These are phyloP conservation scores for Mermis nigrescens DNA, from an alignment of 2,888 invertebrate species.

Conservation along the genomic window DNA sequence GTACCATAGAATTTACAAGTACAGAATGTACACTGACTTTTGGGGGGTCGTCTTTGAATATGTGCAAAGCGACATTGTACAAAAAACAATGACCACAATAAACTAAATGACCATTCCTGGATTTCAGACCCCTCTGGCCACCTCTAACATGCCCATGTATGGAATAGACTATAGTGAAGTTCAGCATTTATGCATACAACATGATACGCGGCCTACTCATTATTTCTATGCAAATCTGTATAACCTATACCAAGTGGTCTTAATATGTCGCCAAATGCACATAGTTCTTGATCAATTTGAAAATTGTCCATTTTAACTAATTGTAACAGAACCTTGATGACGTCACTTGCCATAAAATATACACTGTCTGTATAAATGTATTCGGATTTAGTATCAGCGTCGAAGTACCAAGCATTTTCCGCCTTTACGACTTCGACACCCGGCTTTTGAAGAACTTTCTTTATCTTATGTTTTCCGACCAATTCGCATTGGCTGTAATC, in stretches of 20 bases:
- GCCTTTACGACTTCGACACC: slow-evolving; percentile 27
- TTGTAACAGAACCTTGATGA: slow-evolving; percentile 25
- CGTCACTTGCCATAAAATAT: slow-evolving; percentile 29
- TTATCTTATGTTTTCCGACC: slow-evolving; percentile 7
- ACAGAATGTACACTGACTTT: too few relatives aligned
- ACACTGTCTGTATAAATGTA: slow-evolving; percentile 31
- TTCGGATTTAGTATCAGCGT: neutral
- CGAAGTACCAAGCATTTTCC: slow-evolving; percentile 21
- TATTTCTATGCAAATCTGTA: slow-evolving; percentile 27
- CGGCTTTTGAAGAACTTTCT: slow-evolving; percentile 36
- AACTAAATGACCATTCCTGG: too few relatives aligned
- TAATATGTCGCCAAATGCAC: slow-evolving; percentile 37
- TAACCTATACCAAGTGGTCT: slow-evolving; percentile 32
- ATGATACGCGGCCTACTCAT: too few relatives aligned
- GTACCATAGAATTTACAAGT: too few relatives aligned
- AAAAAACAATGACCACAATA: too few relatives aligned
- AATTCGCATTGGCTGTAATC: too few relatives aligned
- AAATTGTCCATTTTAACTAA: slow-evolving; percentile 14
- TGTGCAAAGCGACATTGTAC: too few relatives aligned
- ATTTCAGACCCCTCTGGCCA: too few relatives aligned
- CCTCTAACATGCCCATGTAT: too few relatives aligned
- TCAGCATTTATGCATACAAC: too few relatives aligned
- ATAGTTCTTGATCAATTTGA: slow-evolving; percentile 33
- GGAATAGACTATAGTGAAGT: too few relatives aligned
- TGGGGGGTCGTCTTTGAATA: too few relatives aligned